phyloP scores from a whole-genome alignment of 2,888 invertebrate species.

The Dynastes hyllus region DNA sequence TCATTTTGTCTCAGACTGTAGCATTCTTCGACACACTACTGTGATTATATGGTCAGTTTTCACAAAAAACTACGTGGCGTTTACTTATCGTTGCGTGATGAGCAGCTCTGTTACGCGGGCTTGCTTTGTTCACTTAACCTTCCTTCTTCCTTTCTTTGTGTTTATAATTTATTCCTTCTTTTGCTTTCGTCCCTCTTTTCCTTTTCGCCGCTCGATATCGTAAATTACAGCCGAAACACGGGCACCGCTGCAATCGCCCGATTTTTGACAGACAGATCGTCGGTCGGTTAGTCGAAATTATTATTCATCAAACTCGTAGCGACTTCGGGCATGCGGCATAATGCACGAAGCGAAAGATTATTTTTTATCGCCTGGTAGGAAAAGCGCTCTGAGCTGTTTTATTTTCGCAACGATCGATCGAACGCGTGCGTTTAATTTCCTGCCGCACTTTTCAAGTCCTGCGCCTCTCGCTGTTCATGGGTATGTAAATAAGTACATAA shows the following conservation, averaged over 20 bases:
- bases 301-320: conserved; percentile 24
- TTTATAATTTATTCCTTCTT: background rate
- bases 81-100: conserved; percentile 46
- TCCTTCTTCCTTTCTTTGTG: background rate
- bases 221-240: conserved; percentile 26
- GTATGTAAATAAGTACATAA: too few species aligned
- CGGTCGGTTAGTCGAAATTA: background rate
- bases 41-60: conserved; percentile 56
- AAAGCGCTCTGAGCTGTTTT: background rate
- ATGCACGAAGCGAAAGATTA: background rate
- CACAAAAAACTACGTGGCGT: conserved; percentile 46
- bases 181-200: background rate
- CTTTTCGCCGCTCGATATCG: background rate
- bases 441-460: background rate
- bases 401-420: background rate
- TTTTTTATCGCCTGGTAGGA: background rate
- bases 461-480: background rate
- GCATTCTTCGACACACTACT: background rate
- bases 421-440: conserved; percentile 25
- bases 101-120: background rate
- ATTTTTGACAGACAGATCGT: conserved; percentile 19
- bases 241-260: background rate
- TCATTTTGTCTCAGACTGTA: background rate
- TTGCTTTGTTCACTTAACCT: conserved; percentile 1
- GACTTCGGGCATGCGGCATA: conserved; percentile 10